A percentile compares a stretch with the other conserved stretches of the same genome.
Conservation (phyloP, 2,797 vertebrate species). For the Rhabdophis nuchalis region DNA sequence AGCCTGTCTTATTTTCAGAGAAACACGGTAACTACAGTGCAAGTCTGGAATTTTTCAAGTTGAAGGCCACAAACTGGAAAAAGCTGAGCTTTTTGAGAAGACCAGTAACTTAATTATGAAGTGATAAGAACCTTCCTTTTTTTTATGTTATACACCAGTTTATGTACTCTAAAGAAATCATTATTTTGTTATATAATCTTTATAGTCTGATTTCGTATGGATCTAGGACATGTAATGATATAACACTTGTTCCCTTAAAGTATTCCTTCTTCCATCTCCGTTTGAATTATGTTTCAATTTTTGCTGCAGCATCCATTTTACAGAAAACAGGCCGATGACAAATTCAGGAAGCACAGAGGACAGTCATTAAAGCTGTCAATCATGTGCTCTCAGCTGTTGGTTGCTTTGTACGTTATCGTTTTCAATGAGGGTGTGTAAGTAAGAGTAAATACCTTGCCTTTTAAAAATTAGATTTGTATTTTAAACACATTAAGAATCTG, state of each 20-base stretch:
- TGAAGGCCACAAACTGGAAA: not conserved
- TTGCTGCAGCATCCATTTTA: not conserved
- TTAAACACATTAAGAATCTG: not conserved
- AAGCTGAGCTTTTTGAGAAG: not conserved
- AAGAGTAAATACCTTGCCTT: not conserved
- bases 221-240: not conserved
- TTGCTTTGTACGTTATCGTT: not conserved
- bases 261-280: not conserved
- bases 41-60: not conserved
- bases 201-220: not conserved
- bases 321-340: not conserved
- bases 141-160: not conserved
- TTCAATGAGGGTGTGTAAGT: not conserved
- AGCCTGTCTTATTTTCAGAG: no score
- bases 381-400: not conserved
- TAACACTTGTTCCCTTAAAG: not conserved
- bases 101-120: not conserved
- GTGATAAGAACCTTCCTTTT: not conserved
- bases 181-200: constrained; percentile 1
- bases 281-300: not conserved
- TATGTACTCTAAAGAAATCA: not conserved
- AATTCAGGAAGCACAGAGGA: not conserved
- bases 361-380: not conserved
- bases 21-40: not conserved
- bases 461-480: not conserved